Base-by-base conservation (phyloP, 2,797 vertebrate species). In the Ceryle rudis region DNA sequence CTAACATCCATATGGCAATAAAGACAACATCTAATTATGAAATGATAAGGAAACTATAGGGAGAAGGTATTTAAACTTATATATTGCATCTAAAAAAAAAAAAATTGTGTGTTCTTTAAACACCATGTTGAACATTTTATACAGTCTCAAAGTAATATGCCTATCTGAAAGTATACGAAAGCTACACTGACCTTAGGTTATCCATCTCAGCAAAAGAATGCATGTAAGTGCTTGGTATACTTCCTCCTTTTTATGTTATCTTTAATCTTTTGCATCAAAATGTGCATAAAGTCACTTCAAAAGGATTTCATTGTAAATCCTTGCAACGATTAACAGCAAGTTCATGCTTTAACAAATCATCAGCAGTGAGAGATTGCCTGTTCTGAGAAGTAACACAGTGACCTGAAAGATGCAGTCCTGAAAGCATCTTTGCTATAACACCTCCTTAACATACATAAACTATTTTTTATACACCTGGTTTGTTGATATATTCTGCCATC, bases 321-420 rank as follows among this genome's bases (percentile, higher is more conserved):
- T 96, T 94, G 49, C 41, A 95, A 94, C 72, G 86, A 92, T 69
- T 73, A 95, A 89, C 46, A 88, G 81, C 47, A 83, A 55, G 5
- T 37, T 41, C 65, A 82, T 92, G 22, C 13, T 82, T 97, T 97
- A 83, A 69, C 29, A 96, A 94, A 60, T 84, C 66, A 93, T 86
- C 86, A 70, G 9, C 25, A 67, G 33, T 69, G 67, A 94, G 82
- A 84, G 60, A 89, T 62, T 91, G 44, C 29, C 55, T 88, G 22
- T 80, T 95, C 64, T 72, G 87, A 86, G 62, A 91, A 88, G 47
- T 35, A 81, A 69, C 64, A 89, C 8, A 14, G 47, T 86, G 87
- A 90, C 77, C 88, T 91, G 51, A 93, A 84, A 86, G 10, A 47
- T 88, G 88, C 77, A 75, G 44, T 52, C 42, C 85, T 81, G 65